Conservation (phyloP, 2,113 vertebrate species). For the Aplodontia rufa region DNA sequence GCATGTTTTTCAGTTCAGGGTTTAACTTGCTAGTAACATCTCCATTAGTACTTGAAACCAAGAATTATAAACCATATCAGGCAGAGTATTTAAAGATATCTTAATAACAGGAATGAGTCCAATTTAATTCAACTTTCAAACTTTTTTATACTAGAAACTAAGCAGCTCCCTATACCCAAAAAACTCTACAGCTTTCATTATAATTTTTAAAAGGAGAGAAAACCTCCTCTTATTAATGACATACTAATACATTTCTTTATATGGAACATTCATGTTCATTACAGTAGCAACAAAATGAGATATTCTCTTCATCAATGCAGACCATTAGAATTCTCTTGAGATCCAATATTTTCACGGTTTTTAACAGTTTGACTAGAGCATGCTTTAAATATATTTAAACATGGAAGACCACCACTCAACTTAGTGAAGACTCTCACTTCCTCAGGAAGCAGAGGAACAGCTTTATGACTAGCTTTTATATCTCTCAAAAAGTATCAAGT, state of each 20-base stretch:
- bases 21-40: slow-evolving; percentile 71
- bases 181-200: not conserved
- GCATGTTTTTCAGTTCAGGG: slow-evolving; percentile 61
- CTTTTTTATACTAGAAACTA: slow-evolving; percentile 58
- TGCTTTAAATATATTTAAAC: slow-evolving; percentile 56
- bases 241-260: slow-evolving; percentile 62
- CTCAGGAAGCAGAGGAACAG: slow-evolving; percentile 56
- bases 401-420: slow-evolving; percentile 36
- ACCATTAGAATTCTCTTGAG: not conserved
- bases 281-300: slow-evolving; percentile 18
- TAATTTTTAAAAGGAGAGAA: slow-evolving; percentile 3
- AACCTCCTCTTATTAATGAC: slow-evolving; percentile 43
- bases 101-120: slow-evolving; percentile 20
- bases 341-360: not conserved
- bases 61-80: slow-evolving; percentile 74
- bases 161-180: slow-evolving; percentile 15
- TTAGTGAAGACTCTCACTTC: slow-evolving; percentile 65
- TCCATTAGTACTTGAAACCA: slow-evolving; percentile 69
- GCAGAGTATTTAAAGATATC: slow-evolving; percentile 45
- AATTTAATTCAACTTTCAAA: slow-evolving; percentile 73
- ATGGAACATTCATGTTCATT: slow-evolving; percentile 25
- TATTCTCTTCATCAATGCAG: slow-evolving; percentile 22
- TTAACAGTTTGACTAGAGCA: slow-evolving; percentile 52
- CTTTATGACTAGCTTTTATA: not conserved
- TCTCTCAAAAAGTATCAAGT: slow-evolving; percentile 18